A percentile compares a stretch with the other conserved stretches of the same genome.
Evolutionary conservation across 23 tunicate genomes (phyloP).

Genomic region (Clavelina lepadiformis): DNA sequence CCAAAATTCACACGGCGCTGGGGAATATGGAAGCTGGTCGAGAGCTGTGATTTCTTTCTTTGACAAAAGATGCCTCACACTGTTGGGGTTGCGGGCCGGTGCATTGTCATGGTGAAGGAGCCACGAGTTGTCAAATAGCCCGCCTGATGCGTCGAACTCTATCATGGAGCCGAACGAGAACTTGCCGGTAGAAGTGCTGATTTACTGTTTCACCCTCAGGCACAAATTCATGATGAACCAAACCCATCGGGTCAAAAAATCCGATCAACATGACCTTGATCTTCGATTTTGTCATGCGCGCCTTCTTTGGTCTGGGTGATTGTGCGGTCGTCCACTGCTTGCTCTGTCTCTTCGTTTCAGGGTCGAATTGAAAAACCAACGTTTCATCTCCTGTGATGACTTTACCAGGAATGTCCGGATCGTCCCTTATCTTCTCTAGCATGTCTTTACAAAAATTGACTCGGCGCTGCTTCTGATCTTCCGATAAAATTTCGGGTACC

Average conservation of each 20-base stretch:
- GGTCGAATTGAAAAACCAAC: background rate
- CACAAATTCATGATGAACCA: conserved; percentile 7
- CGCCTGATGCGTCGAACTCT: conserved; percentile 4
- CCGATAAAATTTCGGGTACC: background rate
- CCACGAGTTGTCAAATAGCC: conserved; percentile 11
- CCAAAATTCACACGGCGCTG: conserved; percentile 17
- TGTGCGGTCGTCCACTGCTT: too few relatives aligned
- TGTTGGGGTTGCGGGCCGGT: conserved; percentile 1
- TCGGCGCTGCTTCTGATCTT: background rate
- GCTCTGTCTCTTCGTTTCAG: too few relatives aligned
- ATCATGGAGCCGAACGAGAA: too few relatives aligned
- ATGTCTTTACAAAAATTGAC: background rate
- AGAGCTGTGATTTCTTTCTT: conserved; percentile 6
- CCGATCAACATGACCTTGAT: too few relatives aligned
- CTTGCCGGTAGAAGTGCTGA: conserved; percentile 15
- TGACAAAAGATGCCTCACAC: conserved; percentile 10
- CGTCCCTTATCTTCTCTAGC: background rate
- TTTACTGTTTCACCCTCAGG: conserved; percentile 19
- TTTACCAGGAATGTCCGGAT: background rate
- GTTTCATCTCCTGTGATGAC: conserved; percentile 1
- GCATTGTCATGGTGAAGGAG: conserved; percentile 13
- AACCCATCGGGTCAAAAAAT: too few relatives aligned
- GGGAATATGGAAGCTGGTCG: conserved; percentile 10
- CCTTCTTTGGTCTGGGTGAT: too few relatives aligned
- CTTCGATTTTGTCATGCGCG: too few relatives aligned